A percentile compares a stretch with the other conserved stretches of the same genome.
phyloP scores from a whole-genome alignment of 2,888 invertebrate genomes.

The Pogonocherus hispidulus region DNA sequence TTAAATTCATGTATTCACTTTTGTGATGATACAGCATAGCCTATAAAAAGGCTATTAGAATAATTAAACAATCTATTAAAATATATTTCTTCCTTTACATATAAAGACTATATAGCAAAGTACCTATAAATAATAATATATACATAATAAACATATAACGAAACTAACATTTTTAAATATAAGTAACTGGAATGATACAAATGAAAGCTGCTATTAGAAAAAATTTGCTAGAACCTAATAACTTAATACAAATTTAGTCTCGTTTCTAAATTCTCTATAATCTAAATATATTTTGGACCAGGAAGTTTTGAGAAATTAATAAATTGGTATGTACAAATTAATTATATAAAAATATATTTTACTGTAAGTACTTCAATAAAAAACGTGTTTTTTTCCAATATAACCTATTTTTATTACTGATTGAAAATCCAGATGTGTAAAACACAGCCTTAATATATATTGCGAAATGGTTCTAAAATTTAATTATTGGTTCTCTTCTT shows the following conservation, averaged over 20 bases:
- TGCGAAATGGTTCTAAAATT: too few species aligned
- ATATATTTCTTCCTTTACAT: conserved; percentile 28
- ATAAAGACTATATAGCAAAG: conserved; percentile 10
- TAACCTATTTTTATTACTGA: neutral
- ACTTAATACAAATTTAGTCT: neutral
- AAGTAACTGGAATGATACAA: neutral
- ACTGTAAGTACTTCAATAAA: neutral
- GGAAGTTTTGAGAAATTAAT: neutral
- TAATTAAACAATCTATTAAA: conserved; percentile 23
- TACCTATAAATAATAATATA: neutral
- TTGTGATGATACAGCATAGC: conserved; percentile 19
- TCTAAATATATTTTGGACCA: neutral
- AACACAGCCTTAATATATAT: neutral
- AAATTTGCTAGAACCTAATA: too few species aligned
- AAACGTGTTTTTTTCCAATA: neutral
- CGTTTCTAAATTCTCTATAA: neutral
- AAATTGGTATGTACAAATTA: neutral
- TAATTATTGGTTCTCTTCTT: too few species aligned
- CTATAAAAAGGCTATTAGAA: conserved; percentile 17
- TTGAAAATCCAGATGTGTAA: neutral
- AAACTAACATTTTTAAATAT: neutral
- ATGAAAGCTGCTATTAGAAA: neutral
- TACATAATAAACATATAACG: neutral
- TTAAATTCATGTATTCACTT: conserved; percentile 12
- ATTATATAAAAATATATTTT: neutral